Evolutionary conservation across 2,888 invertebrate genomes (phyloP).

Genomic region (Cheilosia grossa): DNA sequence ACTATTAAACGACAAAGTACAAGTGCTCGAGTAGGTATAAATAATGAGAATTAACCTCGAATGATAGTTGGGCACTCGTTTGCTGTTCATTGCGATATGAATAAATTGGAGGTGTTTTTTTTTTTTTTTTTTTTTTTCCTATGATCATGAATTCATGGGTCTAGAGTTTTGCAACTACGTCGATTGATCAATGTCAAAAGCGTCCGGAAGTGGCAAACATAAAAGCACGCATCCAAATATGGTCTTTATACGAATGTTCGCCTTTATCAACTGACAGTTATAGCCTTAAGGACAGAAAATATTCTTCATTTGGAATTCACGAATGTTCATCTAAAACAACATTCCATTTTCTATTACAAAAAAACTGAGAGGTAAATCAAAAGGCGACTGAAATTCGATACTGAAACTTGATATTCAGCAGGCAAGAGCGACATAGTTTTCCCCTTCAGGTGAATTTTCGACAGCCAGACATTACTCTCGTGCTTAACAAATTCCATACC

Average conservation of each 20-base stretch:
- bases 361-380: constrained; percentile 14
- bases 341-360: constrained; percentile 22
- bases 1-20: constrained; percentile 47
- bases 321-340: constrained; percentile 5
- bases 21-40: constrained; percentile 6
- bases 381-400: constrained; percentile 53
- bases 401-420: constrained; percentile 58
- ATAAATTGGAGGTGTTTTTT: constrained; percentile 34
- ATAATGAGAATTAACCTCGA: constrained; percentile 57
- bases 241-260: constrained; percentile 6
- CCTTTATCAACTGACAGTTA: constrained; percentile 31
- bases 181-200: constrained; percentile 45
- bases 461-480: constrained; percentile 68
- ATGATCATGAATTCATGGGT: constrained; percentile 45
- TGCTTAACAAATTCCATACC: constrained; percentile 48
- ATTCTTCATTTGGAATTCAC: constrained; percentile 28
- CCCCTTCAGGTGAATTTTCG: constrained; percentile 66
- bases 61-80: constrained; percentile 21
- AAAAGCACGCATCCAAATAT: constrained; percentile 20
- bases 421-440: constrained; percentile 35
- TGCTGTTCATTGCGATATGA: constrained; percentile 41
- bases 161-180: constrained; percentile 10
- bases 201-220: constrained; percentile 53
- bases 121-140: constrained; percentile 21
- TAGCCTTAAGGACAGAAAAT: constrained; percentile 13